Evolutionary conservation across 2,797 vertebrate species (phyloP).

Genomic region (Oreortyx pictus): DNA sequence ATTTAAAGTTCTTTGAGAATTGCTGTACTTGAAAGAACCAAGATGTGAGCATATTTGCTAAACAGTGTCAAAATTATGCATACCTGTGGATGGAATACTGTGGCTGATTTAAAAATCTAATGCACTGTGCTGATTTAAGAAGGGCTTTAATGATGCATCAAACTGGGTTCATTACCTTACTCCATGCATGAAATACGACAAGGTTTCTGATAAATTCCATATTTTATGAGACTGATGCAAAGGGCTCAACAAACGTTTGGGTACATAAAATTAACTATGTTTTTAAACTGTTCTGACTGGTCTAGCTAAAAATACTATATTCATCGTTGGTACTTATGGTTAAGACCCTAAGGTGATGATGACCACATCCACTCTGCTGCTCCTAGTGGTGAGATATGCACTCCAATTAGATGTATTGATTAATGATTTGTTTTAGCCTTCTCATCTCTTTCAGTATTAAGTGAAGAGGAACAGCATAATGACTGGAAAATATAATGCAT

Average conservation of each 20-base stretch:
- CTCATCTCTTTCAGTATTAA: neutral
- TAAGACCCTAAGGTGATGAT: neutral
- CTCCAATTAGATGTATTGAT: neutral
- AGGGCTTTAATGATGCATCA: neutral
- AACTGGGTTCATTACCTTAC: neutral
- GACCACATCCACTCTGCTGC: neutral
- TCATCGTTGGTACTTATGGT: neutral
- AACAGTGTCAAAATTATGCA: neutral
- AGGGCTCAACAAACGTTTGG: neutral
- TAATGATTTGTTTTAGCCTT: neutral
- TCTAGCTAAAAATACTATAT: neutral
- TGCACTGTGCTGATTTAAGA: neutral
- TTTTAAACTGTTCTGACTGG: neutral
- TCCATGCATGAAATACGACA: neutral
- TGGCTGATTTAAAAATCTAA: neutral
- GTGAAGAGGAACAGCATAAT: neutral
- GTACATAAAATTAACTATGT: neutral
- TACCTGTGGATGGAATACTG: neutral
- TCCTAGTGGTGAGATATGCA: neutral
- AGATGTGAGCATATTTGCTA: neutral
- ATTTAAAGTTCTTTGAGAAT: rapidly evolving
- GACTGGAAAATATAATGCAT: neutral
- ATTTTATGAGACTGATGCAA: neutral
- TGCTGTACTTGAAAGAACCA: neutral
- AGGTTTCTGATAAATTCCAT: neutral